Evolutionary conservation across 2,888 invertebrate genomes (phyloP), one percentile per base, ranked within the genome.

Genomic region (Rapana venosa): DNA sequence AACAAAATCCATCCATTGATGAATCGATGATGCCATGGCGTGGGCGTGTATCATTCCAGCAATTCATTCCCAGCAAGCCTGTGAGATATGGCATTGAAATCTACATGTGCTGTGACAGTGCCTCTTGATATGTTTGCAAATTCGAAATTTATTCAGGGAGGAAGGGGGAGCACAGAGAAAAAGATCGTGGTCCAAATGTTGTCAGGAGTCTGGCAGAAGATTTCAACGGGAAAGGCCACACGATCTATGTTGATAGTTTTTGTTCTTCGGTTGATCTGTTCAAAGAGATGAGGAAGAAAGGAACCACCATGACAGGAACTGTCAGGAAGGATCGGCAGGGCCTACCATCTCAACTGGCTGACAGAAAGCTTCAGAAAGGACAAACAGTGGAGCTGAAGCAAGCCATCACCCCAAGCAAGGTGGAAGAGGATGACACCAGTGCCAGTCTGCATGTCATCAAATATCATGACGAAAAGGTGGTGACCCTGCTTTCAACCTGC

Each of bases 21-120:
- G 87, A 87, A 30, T 56, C 74, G 15, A 87, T 87, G 74, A 30
- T 77, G 47, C 77, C 87, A n/a, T 87, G 87, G 56, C 70, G 77
- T 36, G 87, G 87, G 17, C 74, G 87, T 36, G 36, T 87, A 4
- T 17, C 32, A n/a, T 87, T 77, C 32, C 58, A 56, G 20, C 35
- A 47, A 36, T 87, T 74, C 47, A 87, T 87, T 13, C 77, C 87
- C 6, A 87, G 56, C 32, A 87, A 87, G 20, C 87, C 87, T 8
- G 35, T 47, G 6, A 70, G 77, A 4, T 87, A 87, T 47, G 87
- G 87, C 47, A 77, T 87, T 11, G 77, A 87, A 61, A 32, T 77
- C 47, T 87, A 77, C 74, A 61, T 61, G 32, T 70, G 70, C n/a
- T 87, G 87, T 74, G 87, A 74, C 13, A 32, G n/a, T 56, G 56